Evolutionary conservation across 2,113 vertebrate genomes (phyloP).

Genomic region (Forbesichthys papilliferus): DNA sequence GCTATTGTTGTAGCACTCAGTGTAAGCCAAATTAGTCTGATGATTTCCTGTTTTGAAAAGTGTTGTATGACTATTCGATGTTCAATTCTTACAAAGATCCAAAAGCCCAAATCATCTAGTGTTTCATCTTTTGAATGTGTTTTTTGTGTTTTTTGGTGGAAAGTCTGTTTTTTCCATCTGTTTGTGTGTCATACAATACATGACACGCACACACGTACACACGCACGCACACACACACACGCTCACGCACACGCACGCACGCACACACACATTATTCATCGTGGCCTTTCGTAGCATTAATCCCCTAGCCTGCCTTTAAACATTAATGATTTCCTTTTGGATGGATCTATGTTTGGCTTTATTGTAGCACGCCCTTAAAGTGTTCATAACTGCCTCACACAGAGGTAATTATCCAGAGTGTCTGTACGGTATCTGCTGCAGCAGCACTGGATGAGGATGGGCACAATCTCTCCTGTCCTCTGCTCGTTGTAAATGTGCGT

Average conservation of each 20-base stretch:
- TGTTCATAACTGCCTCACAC: conserved; percentile 63
- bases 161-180: neutral
- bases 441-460: conserved; percentile 1
- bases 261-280: conserved; percentile 24
- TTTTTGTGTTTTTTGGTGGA: neutral
- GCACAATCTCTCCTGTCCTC: conserved; percentile 30
- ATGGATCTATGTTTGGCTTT: conserved; percentile 58
- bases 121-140: neutral
- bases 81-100: too few relatives aligned
- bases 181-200: neutral
- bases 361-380: conserved; percentile 64
- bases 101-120: neutral
- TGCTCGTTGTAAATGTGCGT: conserved; percentile 49
- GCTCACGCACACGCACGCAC: neutral
- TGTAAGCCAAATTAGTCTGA: too few relatives aligned
- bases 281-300: conserved; percentile 42
- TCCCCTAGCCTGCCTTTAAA: conserved; percentile 55
- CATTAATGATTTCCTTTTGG: conserved; percentile 60
- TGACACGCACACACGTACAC: neutral
- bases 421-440: conserved; percentile 8
- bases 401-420: conserved; percentile 41
- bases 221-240: conserved; percentile 2
- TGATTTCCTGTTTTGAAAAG: neutral
- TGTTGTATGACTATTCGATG: neutral
- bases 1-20: too few relatives aligned